Percentiles rank a stretch among this genome's conserved stretches.
Conservation (phyloP, 1,140 invertebrate species). For the Anastrepha ludens region DNA sequence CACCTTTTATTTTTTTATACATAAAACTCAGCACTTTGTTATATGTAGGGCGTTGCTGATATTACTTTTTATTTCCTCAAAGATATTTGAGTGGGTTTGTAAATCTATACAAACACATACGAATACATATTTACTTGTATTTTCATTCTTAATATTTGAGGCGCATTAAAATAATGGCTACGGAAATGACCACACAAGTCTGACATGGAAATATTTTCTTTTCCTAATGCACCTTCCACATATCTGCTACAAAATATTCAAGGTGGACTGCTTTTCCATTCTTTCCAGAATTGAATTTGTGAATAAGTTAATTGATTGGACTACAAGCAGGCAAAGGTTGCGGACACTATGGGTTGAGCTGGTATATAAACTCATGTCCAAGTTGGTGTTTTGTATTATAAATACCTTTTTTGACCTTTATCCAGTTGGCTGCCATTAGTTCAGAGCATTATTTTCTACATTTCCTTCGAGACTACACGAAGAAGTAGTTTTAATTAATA, state of each 20-base stretch:
- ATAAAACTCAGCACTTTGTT: too few relatives aligned
- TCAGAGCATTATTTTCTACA: not conserved
- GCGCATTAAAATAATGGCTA: constrained; percentile 6
- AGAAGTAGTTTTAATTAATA: not conserved
- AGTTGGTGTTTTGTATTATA: not conserved
- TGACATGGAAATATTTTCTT: not conserved
- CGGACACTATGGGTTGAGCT: not conserved
- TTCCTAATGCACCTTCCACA: not conserved
- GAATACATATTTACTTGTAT: not conserved
- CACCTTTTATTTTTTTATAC: too few relatives aligned
- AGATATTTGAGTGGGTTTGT: not conserved
- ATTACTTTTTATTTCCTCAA: not conserved
- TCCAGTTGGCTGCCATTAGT: not conserved
- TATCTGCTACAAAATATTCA: not conserved
- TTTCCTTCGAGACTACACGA: not conserved
- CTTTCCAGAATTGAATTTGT: too few relatives aligned
- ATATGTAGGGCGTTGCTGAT: not conserved
- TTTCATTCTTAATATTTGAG: not conserved
- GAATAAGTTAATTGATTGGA: too few relatives aligned
- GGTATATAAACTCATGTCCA: not conserved
- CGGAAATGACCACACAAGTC: constrained; percentile 10
- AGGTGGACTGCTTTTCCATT: not conserved
- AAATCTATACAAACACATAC: not conserved
- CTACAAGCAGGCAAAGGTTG: not conserved
- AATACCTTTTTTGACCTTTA: not conserved